Evolutionary conservation across 2,888 invertebrate genomes (phyloP).

Genomic region (Pristionchus entomophagus): DNA sequence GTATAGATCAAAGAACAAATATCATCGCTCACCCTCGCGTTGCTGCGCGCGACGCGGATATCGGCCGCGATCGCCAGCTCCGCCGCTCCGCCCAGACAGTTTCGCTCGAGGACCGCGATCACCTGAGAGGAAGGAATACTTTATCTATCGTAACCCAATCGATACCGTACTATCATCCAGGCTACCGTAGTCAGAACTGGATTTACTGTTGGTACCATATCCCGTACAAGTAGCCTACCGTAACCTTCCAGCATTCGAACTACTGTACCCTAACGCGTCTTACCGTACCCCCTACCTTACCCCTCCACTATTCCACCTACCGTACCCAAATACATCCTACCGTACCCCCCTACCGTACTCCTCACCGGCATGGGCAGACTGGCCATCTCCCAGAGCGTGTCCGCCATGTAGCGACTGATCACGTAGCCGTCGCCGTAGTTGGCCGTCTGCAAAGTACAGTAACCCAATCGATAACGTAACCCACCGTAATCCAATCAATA

Average conservation of each 20-base stretch:
- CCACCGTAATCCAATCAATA: not conserved
- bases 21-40: constrained; percentile 25
- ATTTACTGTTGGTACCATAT: not conserved
- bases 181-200: not conserved
- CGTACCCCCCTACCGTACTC: not conserved
- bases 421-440: constrained; percentile 28
- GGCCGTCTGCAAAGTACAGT: constrained; percentile 31
- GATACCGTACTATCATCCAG: not conserved
- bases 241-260: not conserved
- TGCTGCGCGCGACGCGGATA: constrained; percentile 25
- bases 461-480: not conserved
- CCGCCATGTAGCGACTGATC: constrained; percentile 21
- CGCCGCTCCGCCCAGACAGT: constrained; percentile 42
- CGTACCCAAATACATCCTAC: not conserved
- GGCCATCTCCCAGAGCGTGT: constrained; percentile 47
- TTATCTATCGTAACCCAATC: not conserved
- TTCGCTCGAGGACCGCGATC: constrained; percentile 43
- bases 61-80: constrained; percentile 44
- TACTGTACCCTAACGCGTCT: not conserved
- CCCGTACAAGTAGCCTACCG: not conserved
- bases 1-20: not conserved
- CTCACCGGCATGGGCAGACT: constrained; percentile 43
- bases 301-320: not conserved
- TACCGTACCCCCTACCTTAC: not conserved
- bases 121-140: not conserved